Evolutionary conservation across 2,797 vertebrate species (phyloP).

Genomic region (Synaphobranchus kaupii): DNA sequence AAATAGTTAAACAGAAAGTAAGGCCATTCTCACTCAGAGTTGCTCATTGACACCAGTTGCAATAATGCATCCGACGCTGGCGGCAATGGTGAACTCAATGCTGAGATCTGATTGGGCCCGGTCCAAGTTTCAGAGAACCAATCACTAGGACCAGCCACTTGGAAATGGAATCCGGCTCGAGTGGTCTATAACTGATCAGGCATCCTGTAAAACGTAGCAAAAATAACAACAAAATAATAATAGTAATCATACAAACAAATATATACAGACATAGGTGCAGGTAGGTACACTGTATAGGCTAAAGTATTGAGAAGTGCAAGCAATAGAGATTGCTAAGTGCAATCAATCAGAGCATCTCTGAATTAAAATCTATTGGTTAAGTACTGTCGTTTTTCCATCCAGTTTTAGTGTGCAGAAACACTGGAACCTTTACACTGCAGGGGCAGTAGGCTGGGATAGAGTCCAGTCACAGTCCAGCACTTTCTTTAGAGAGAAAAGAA

Average conservation of each 20-base stretch:
- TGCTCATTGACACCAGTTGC: not conserved
- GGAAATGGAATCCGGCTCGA: not conserved
- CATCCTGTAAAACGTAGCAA: not conserved
- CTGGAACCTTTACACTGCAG: not conserved
- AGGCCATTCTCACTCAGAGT: not conserved
- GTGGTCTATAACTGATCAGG: not conserved
- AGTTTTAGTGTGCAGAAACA: not conserved
- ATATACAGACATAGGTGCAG: constrained; percentile 3
- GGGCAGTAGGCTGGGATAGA: not conserved
- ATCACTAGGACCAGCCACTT: not conserved
- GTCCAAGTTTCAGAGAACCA: not conserved
- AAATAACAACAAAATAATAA: not conserved
- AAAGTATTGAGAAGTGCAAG: constrained; percentile 13
- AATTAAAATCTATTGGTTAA: constrained; percentile 13
- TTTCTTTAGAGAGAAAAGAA: not conserved
- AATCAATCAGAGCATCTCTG: constrained; percentile 6
- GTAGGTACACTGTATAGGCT: not conserved
- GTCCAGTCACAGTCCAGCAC: not conserved
- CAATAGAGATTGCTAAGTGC: not conserved
- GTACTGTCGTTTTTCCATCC: not conserved
- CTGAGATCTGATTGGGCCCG: not conserved
- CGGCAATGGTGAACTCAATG: not conserved
- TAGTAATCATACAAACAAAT: not conserved
- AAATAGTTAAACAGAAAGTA: not conserved
- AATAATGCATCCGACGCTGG: not conserved